Evolutionary conservation across 2,888 invertebrate genomes (phyloP).

Genomic region (Monopis laevigella): DNA sequence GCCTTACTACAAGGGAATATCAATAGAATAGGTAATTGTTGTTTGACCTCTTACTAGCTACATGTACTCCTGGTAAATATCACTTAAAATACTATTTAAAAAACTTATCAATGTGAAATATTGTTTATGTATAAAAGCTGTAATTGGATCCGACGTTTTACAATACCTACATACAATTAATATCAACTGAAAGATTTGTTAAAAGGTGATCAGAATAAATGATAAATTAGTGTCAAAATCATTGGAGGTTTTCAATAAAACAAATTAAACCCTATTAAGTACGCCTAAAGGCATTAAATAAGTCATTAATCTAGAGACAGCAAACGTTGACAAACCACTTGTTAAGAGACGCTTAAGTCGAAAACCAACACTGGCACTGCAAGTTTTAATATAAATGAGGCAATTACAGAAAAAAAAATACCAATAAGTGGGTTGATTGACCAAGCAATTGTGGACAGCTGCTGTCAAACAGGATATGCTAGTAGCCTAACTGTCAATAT

Average conservation of each 20-base stretch:
- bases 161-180: too few species aligned
- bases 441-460: not conserved
- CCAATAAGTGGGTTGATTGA: not conserved
- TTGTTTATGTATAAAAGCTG: too few species aligned
- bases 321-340: not conserved
- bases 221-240: slow-evolving; percentile 13
- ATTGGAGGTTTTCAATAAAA: slow-evolving; percentile 11
- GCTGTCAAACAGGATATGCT: not conserved
- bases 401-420: not conserved
- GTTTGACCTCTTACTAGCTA: too few species aligned
- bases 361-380: not conserved
- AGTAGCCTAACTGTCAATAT: slow-evolving; percentile 4
- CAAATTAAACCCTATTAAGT: slow-evolving; percentile 29
- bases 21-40: slow-evolving; percentile 32
- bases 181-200: too few species aligned
- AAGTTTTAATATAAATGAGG: not conserved
- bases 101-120: too few species aligned
- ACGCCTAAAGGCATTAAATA: slow-evolving; percentile 35
- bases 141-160: too few species aligned
- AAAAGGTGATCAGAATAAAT: too few species aligned
- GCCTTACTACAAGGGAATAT: slow-evolving; percentile 41
- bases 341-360: not conserved
- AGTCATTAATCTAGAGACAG: slow-evolving; percentile 21
- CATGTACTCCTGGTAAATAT: too few species aligned
- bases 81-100: too few species aligned